Percentiles rank a stretch among this genome's conserved stretches.
These are phyloP conservation scores for Gari tellinella DNA, from an alignment of 2,888 invertebrate species.

Conservation along the genomic window DNA sequence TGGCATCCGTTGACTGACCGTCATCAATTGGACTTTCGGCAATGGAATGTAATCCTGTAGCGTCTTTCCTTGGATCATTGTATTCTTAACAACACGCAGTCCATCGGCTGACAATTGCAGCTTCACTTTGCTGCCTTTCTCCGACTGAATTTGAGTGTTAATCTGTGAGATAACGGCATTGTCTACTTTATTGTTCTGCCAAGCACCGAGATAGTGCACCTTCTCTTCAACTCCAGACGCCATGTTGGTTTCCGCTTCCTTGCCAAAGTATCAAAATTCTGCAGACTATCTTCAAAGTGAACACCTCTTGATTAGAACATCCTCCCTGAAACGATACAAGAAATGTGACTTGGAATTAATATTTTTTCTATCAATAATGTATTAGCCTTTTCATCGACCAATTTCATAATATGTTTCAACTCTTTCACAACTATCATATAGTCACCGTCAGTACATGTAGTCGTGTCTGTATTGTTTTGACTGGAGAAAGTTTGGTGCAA, in stretches of 20 bases:
- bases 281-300: background rate
- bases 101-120: slow-evolving; percentile 65
- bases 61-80: slow-evolving; percentile 60
- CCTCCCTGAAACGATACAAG: no score
- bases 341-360: no score
- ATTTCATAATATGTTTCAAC: no score
- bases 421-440: no score
- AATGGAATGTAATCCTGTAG: slow-evolving; percentile 59
- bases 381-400: no score
- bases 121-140: slow-evolving; percentile 70
- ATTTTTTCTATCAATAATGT: no score
- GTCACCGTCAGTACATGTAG: no score
- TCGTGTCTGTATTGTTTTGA: no score
- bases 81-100: slow-evolving; percentile 54
- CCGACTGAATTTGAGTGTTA: slow-evolving; percentile 46
- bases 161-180: slow-evolving; percentile 62
- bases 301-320: no score
- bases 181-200: slow-evolving; percentile 68
- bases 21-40: slow-evolving; percentile 64
- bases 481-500: no score
- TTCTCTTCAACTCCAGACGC: slow-evolving; percentile 58
- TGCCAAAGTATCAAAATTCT: background rate
- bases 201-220: slow-evolving; percentile 65
- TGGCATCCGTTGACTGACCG: slow-evolving; percentile 64
- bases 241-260: slow-evolving; percentile 28